These are phyloP conservation scores for Clarias platycephalus DNA, from an alignment of 2,797 vertebrate species.

Conservation along the genomic window DNA sequence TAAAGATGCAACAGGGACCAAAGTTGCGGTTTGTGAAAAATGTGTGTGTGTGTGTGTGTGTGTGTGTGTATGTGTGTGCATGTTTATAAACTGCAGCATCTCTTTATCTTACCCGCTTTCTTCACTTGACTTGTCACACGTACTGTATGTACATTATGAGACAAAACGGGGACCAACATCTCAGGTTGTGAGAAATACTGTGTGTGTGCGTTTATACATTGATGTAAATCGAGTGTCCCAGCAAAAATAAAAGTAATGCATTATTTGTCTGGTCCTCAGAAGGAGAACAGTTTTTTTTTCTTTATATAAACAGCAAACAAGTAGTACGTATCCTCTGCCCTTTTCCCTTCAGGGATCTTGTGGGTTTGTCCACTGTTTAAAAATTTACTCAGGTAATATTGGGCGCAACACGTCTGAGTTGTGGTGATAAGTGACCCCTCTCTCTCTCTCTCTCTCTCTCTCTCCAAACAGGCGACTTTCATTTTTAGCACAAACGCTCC, in stretches of 20 bases:
- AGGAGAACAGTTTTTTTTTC: neutral
- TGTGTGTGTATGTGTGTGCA: neutral
- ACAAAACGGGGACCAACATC: no score
- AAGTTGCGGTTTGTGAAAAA: no score
- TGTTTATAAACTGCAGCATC: no score
- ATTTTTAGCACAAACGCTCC: slow-evolving; percentile 38
- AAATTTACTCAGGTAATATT: slow-evolving; percentile 18
- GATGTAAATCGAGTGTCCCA: neutral
- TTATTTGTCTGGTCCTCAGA: neutral
- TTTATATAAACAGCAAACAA: neutral
- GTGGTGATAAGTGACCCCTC: slow-evolving; percentile 33
- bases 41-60: neutral
- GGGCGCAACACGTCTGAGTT: slow-evolving; percentile 7
- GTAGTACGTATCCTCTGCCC: neutral
- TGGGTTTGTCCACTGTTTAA: slow-evolving; percentile 4
- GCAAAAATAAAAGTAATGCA: neutral
- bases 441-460: neutral
- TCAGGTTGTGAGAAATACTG: neutral
- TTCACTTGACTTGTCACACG: no score
- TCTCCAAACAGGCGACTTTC: neutral
- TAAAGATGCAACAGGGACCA: no score
- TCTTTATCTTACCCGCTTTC: no score
- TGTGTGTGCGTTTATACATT: neutral
- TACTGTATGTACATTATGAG: no score
- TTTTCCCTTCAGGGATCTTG: slow-evolving; percentile 7